A percentile compares a stretch with the other conserved stretches of the same genome.
Evolutionary conservation across 2,888 invertebrate genomes (phyloP).

Genomic region (Pediacus dermestoides): DNA sequence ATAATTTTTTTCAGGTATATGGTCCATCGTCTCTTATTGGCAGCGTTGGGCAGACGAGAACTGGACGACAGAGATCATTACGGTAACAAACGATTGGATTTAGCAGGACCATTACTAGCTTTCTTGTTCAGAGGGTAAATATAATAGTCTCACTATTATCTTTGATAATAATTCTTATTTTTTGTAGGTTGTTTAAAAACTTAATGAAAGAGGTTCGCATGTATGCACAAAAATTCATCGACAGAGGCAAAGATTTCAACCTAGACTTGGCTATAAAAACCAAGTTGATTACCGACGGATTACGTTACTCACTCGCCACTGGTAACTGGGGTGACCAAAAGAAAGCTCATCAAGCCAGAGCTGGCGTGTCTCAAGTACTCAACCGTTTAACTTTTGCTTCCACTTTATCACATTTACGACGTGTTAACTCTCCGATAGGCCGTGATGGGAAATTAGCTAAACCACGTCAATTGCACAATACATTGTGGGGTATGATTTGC

Average conservation of each 20-base stretch:
- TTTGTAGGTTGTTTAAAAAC: constrained; percentile 78
- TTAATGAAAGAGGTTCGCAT: constrained; percentile 95
- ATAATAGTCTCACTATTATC: constrained; percentile 1
- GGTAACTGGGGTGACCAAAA: constrained; percentile 99
- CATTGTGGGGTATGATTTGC: constrained; percentile 99
- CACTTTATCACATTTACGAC: constrained; percentile 93
- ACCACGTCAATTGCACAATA: constrained; percentile 98
- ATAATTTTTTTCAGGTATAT: constrained; percentile 77
- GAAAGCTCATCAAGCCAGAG: constrained; percentile 97
- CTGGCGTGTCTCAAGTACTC: constrained; percentile 96
- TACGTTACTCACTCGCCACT: constrained; percentile 96
- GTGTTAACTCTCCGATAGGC: constrained; percentile 98
- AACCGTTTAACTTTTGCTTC: constrained; percentile 98
- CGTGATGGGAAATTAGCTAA: constrained; percentile 98
- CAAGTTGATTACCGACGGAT: constrained; percentile 95
- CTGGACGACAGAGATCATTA: constrained; percentile 99
- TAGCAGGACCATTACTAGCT: constrained; percentile 95
- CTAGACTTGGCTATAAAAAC: constrained; percentile 95
- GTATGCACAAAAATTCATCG: constrained; percentile 99
- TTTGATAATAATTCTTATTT: constrained; percentile 4
- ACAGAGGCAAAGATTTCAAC: constrained; percentile 98
- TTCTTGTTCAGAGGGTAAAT: constrained; percentile 87
- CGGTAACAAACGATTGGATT: constrained; percentile 95
- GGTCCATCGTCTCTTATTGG: constrained; percentile 94
- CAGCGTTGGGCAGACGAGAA: constrained; percentile 92